Percentiles rank a stretch among this genome's conserved stretches.
Conservation (phyloP, 2,888 invertebrate species). For the Phyllotreta cruciferae region DNA sequence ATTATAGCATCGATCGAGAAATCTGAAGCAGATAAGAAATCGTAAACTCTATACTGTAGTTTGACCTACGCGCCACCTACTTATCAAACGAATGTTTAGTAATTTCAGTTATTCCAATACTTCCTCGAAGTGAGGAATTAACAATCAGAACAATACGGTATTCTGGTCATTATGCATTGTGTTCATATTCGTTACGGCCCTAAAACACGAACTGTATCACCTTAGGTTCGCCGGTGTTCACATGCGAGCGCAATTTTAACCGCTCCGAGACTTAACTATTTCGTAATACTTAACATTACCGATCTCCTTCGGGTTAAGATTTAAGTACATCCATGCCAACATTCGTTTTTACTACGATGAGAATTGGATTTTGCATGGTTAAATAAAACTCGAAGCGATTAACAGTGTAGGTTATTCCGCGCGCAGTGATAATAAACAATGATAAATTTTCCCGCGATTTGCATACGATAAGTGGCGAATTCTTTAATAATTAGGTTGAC, state of each 20-base stretch:
- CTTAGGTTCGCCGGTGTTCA: background rate
- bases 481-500: conserved; percentile 19
- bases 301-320: background rate
- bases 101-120: conserved; percentile 13
- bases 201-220: conserved; percentile 11
- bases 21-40: conserved; percentile 18
- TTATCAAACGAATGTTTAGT: conserved; percentile 18
- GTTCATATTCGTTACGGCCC: conserved; percentile 9
- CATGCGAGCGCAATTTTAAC: background rate
- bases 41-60: conserved; percentile 11
- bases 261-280: conserved; percentile 1
- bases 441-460: conserved; percentile 28
- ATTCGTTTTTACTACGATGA: no score
- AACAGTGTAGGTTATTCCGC: no score
- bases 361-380: no score
- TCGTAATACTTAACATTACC: conserved; percentile 2
- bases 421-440: conserved; percentile 27
- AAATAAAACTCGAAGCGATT: no score
- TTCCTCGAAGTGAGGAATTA: conserved; percentile 11
- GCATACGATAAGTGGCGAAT: conserved; percentile 18
- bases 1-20: conserved; percentile 15
- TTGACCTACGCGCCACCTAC: conserved; percentile 30
- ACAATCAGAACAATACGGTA: conserved; percentile 19
- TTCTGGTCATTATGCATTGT: conserved; percentile 15
- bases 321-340: background rate